These are phyloP conservation scores for Timema cristinae DNA, from an alignment of 2,888 invertebrate genomes.

Conservation along the genomic window DNA sequence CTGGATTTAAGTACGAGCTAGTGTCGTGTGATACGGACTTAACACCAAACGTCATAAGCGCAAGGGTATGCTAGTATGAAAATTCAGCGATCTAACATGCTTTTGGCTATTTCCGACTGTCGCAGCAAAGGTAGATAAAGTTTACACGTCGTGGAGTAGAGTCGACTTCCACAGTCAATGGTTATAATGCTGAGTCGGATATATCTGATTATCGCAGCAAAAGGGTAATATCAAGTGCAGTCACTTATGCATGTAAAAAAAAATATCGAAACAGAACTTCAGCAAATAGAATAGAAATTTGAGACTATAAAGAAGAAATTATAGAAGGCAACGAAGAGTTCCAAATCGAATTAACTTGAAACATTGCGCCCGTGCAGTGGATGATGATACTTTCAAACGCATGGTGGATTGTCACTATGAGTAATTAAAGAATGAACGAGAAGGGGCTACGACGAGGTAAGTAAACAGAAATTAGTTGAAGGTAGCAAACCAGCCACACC, in stretches of 20 bases:
- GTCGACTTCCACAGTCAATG: no score
- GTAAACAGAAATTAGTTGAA: constrained; percentile 21
- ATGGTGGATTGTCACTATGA: constrained; percentile 88
- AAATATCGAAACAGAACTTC: constrained; percentile 89
- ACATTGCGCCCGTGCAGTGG: constrained; percentile 87
- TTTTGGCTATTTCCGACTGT: no score
- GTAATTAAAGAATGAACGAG: constrained; percentile 62
- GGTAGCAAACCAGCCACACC: constrained; percentile 22
- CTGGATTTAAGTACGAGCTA: no score
- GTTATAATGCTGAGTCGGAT: no score
- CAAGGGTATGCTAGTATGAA: no score
- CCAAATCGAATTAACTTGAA: constrained; percentile 91
- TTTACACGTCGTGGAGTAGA: no score
- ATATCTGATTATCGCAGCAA: no score
- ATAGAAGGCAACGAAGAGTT: constrained; percentile 90
- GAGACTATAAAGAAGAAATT: constrained; percentile 90
- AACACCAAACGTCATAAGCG: no score
- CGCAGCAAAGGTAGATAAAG: no score
- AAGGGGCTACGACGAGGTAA: constrained; percentile 32
- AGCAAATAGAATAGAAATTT: constrained; percentile 95
- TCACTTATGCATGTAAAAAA: constrained; percentile 96
- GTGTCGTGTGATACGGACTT: no score
- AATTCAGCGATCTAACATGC: no score
- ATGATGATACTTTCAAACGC: constrained; percentile 86
- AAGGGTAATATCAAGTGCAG: constrained; percentile 93